These are phyloP conservation scores for Bembecia ichneumoniformis DNA, from an alignment of 2,888 invertebrate genomes.

Conservation along the genomic window DNA sequence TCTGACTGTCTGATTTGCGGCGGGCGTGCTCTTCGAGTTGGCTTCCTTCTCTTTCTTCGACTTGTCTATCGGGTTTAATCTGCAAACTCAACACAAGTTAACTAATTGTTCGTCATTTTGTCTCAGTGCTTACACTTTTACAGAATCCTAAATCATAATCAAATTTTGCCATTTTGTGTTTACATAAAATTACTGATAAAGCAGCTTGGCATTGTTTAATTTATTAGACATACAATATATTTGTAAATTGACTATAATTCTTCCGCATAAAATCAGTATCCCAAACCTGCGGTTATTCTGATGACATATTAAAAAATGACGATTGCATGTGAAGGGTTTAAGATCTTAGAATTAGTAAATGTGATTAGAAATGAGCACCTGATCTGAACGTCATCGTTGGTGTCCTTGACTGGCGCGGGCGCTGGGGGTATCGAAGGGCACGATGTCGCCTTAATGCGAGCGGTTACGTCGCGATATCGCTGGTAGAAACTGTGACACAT, in stretches of 20 bases:
- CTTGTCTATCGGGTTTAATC: slow-evolving; percentile 34
- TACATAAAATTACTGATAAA: too few relatives aligned
- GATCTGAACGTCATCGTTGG: slow-evolving; percentile 58
- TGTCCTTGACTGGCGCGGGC: slow-evolving; percentile 50
- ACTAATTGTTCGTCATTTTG: too few relatives aligned
- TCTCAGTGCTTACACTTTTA: too few relatives aligned
- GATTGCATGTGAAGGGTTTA: neutral
- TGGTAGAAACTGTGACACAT: slow-evolving; percentile 84
- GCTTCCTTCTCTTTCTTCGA: slow-evolving; percentile 40
- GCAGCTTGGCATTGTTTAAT: too few relatives aligned
- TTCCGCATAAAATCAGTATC: too few relatives aligned
- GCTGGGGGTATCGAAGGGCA: slow-evolving; percentile 81
- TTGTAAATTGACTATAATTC: too few relatives aligned
- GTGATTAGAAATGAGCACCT: slow-evolving; percentile 44
- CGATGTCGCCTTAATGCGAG: slow-evolving; percentile 89
- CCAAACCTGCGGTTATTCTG: too few relatives aligned
- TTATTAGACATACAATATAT: too few relatives aligned
- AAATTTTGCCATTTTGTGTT: too few relatives aligned
- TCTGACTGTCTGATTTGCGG: slow-evolving; percentile 15
- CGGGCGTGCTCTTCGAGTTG: slow-evolving; percentile 41
- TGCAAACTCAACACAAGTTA: slow-evolving; percentile 8
- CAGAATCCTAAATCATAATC: too few relatives aligned
- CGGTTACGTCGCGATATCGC: slow-evolving; percentile 88
- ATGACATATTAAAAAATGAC: too few relatives aligned
- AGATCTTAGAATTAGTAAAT: neutral